Evolutionary conservation across 1,140 invertebrate genomes (phyloP), one percentile per base, ranked within the genome.

Genomic region (Scaptomyza graminum): DNA sequence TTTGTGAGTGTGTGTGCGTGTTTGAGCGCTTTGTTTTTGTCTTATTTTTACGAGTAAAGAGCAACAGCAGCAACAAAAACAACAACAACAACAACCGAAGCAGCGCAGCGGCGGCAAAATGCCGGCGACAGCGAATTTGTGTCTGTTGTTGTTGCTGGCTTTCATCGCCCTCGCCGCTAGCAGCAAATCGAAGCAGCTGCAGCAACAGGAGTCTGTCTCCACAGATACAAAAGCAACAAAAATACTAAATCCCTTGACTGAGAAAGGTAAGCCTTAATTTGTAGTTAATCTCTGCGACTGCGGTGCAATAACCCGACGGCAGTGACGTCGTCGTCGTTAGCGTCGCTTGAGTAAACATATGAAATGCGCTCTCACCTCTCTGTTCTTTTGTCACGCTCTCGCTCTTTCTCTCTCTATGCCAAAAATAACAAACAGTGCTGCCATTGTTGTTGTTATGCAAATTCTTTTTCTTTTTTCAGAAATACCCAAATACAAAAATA

Each of bases 121-220:
- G 82, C 82, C 82, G 82, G 82, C 74, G 70, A 85, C 82, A 85
- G 82, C 71, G 74, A 82, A 76, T 76, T 75, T 67, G 49, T 76
- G 75, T 62, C 50, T 78, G 60, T 82, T 87, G 70, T 78, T 85
- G 83, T 68, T 87, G 82, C 74, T 88, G 70, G 49, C 61, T 31
- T 65, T 51, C 59, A 61, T 62, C 63, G 64, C 73, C 50, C 56
- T 16, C 61, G 34, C 39, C 63, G 56, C 74, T 44, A 54, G 55
- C 74, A 69, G 69, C 59, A 82, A 64, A 52, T 56, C 47, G 67
- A 68, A 77, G 77, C 74, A 70, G 66, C 77, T 60, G 55, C 62
- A 79, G 76, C 72, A 82, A 85, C 81, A 84, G 81, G 80, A 84
- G 80, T 65, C 67, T 59, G 60, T 64, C 41, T 70, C 60, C 51